Conservation (phyloP, 2,888 invertebrate genomes). For the Stenichneumon culpator region DNA sequence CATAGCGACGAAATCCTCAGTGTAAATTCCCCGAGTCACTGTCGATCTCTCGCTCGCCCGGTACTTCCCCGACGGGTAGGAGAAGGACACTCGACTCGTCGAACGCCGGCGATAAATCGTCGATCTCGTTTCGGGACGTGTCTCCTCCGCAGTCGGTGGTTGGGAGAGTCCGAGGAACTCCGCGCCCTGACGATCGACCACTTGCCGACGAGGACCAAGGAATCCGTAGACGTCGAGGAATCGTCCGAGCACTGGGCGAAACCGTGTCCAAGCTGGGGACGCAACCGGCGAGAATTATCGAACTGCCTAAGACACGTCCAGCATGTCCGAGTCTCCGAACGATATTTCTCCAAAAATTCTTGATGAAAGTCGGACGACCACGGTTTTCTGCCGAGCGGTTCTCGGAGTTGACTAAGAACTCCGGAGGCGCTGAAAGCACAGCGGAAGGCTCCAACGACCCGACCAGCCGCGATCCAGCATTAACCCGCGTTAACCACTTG, state of each 20-base stretch:
- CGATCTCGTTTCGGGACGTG: slow-evolving; percentile 63
- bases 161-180: not conserved
- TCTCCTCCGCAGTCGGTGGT: slow-evolving; percentile 16
- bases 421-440: not conserved
- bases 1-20: slow-evolving; percentile 77
- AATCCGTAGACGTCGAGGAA: slow-evolving; percentile 12
- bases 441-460: not conserved
- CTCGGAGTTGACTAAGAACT: not conserved
- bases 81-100: slow-evolving; percentile 66
- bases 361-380: too few species aligned
- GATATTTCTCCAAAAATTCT: not conserved
- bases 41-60: slow-evolving; percentile 61
- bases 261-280: not conserved
- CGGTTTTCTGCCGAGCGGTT: not conserved
- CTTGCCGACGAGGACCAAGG: not conserved
- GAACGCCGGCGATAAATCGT: slow-evolving; percentile 62
- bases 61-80: slow-evolving; percentile 64
- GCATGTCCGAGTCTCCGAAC: not conserved
- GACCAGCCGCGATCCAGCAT: slow-evolving; percentile 1
- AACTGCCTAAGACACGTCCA: not conserved
- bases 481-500: slow-evolving; percentile 71
- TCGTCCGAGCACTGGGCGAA: not conserved
- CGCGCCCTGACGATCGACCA: not conserved
- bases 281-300: not conserved
- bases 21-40: slow-evolving; percentile 81